A percentile compares a stretch with the other conserved stretches of the same genome.
Conservation (phyloP, 2,888 invertebrate species). For the Eurois occulta region DNA sequence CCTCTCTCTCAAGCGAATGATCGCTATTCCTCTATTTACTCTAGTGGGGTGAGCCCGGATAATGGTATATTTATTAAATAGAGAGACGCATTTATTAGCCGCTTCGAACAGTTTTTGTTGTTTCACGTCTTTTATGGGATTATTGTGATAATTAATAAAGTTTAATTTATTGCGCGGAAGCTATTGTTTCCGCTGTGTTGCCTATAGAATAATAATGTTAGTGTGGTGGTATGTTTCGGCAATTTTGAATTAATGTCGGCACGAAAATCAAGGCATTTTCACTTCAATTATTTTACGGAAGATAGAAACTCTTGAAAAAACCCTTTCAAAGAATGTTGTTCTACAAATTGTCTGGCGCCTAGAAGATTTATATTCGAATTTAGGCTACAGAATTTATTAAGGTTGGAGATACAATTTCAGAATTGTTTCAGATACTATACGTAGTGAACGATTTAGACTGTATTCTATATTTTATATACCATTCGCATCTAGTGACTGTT, state of each 20-base stretch:
- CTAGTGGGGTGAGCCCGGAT: constrained; percentile 72
- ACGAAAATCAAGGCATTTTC: constrained; percentile 2
- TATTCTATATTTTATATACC: neutral
- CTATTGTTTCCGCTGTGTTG: constrained; percentile 49
- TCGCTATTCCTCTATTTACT: constrained; percentile 83
- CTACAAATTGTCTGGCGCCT: constrained; percentile 44
- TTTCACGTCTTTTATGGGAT: constrained; percentile 60
- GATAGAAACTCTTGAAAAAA: constrained; percentile 14
- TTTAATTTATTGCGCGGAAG: constrained; percentile 62
- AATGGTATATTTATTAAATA: constrained; percentile 83
- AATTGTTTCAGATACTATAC: constrained; percentile 9
- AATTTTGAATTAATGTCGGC: constrained; percentile 13
- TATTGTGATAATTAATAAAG: constrained; percentile 67
- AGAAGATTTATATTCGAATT: constrained; percentile 62
- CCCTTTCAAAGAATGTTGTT: constrained; percentile 50
- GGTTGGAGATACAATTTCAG: constrained; percentile 32
- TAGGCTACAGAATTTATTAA: constrained; percentile 53
- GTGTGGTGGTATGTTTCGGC: constrained; percentile 18
- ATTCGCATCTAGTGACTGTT: too few species aligned
- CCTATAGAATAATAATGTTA: constrained; percentile 40
- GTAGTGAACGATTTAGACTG: neutral
- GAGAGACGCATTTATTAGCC: constrained; percentile 73
- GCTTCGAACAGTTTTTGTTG: constrained; percentile 67
- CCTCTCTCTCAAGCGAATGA: constrained; percentile 80
- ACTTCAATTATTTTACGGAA: constrained; percentile 22